Conservation (phyloP, 2,113 vertebrate genomes). For the Pipa parva region DNA sequence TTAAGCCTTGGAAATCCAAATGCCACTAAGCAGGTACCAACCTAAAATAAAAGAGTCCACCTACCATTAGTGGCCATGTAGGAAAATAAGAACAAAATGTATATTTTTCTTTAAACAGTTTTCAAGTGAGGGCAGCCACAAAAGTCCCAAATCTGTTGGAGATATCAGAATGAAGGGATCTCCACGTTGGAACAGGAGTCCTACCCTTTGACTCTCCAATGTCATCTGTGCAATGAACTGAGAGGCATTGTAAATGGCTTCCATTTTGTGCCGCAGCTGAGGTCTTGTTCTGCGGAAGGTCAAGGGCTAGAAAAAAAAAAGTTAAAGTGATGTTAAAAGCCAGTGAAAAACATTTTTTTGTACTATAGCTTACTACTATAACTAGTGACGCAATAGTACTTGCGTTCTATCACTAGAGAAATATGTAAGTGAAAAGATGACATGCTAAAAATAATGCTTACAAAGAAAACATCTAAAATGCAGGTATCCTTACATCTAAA, state of each 20-base stretch:
- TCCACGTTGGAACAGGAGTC: constrained; percentile 88
- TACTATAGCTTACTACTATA: too few relatives aligned
- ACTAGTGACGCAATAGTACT: too few relatives aligned
- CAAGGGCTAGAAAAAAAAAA: constrained; percentile 70
- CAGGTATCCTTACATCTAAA: too few relatives aligned
- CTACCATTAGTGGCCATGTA: constrained; percentile 63
- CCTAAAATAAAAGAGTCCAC: constrained; percentile 63
- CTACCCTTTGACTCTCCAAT: constrained; percentile 87
- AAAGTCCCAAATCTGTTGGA: constrained; percentile 97
- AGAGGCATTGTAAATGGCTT: constrained; percentile 94
- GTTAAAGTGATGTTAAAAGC: too few relatives aligned
- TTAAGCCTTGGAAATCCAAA: constrained; percentile 72
- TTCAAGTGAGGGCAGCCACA: constrained; percentile 94
- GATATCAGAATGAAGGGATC: constrained; percentile 96
- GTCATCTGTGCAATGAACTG: constrained; percentile 95
- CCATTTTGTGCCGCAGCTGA: constrained; percentile 66
- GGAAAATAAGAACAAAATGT: constrained; percentile 41
- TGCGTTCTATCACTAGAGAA: too few relatives aligned
- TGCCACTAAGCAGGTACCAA: constrained; percentile 71
- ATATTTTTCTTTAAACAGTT: constrained; percentile 43
- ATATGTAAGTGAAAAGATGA: too few relatives aligned
- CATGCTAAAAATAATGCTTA: too few relatives aligned
- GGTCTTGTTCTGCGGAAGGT: constrained; percentile 83
- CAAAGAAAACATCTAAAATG: too few relatives aligned
- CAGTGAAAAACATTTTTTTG: too few relatives aligned